These are phyloP conservation scores for Sylvicola fuscatus DNA, from an alignment of 2,888 invertebrate genomes.

Conservation along the genomic window DNA sequence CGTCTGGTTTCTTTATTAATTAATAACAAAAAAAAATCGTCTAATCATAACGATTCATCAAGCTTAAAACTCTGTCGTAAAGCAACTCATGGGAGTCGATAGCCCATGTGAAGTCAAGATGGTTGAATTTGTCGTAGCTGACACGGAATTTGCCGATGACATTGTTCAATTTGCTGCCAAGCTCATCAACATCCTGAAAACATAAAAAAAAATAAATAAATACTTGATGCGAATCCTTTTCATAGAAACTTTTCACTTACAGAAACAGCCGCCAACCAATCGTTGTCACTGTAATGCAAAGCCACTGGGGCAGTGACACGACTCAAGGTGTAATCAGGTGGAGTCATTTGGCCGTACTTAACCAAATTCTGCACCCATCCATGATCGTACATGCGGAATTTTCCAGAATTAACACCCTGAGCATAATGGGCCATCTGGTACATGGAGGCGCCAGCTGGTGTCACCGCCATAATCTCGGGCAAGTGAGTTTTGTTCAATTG, in stretches of 20 bases:
- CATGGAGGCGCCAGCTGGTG: slow-evolving; percentile 47
- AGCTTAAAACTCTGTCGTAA: slow-evolving; percentile 32
- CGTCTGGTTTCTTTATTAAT: too few species aligned
- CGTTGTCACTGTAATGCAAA: slow-evolving; percentile 40
- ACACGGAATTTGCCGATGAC: slow-evolving; percentile 28
- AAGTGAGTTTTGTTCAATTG: slow-evolving; percentile 38
- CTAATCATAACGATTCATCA: slow-evolving; percentile 20
- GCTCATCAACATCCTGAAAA: slow-evolving; percentile 2
- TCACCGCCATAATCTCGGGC: slow-evolving; percentile 43
- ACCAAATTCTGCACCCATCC: slow-evolving; percentile 30
- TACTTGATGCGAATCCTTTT: too few species aligned
- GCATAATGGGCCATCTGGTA: slow-evolving; percentile 51
- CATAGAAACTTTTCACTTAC: too few species aligned
- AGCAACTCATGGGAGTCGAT: slow-evolving; percentile 35
- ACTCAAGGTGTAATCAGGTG: slow-evolving; percentile 36
- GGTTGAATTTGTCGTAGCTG: slow-evolving; percentile 19
- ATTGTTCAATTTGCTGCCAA: slow-evolving; percentile 15
- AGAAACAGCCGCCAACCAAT: slow-evolving; percentile 33
- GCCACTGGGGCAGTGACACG: slow-evolving; percentile 37
- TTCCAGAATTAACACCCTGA: slow-evolving; percentile 34
- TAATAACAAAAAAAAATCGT: too few species aligned
- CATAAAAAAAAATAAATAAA: too few species aligned
- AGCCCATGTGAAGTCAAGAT: slow-evolving; percentile 43
- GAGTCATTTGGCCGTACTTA: slow-evolving; percentile 29
- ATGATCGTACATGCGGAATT: slow-evolving; percentile 35